Evolutionary conservation across 2,113 vertebrate genomes (phyloP), one percentile per base, ranked within the genome.

Genomic region (Eubucco bourcierii): DNA sequence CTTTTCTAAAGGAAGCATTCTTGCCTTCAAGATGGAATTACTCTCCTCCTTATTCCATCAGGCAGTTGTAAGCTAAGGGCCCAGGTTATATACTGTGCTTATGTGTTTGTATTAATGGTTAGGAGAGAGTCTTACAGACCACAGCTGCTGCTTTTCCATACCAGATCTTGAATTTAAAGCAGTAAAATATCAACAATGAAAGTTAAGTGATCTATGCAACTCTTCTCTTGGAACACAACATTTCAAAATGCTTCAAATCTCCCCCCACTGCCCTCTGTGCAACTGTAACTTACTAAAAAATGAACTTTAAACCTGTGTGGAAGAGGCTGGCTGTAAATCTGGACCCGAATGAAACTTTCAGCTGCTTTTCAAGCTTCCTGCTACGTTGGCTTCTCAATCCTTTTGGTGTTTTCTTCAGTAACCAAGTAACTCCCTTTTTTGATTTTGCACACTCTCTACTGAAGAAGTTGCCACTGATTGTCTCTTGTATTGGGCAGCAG

Each of bases 281-380:
- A 96, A 97, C 85, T 67, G 41, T 89, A 89, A 92, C 34, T 93
- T 88, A 50, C 55, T 92, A 92, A 94, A 95, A 95, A 78, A 24
- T 78, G 89, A 91, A 80, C 61, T 58, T 87, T 29, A 88, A 95
- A 88, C 73, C 63, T 93, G 3, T 33, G 17, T 63, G 37, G 91
- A 47, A 65, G 58, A 52, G 59, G 39, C 74, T 80, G 37, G 73
- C 67, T 93, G 78, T 95, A 95, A 96, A 93, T 79, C 37, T 86
- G 44, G 52, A 94, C 71, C 84, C 84, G 64, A 94, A 90, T 76
- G 61, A 96, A 88, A 90, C 90, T 95, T 95, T 92, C 60, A 80
- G 65, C 79, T 95, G 88, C 87, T 95, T 97, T 92, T 96, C 87
- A 67, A 96, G 84, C 94, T 96, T 96, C 65, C 91, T 76, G 82